These are phyloP conservation scores for Megaleporinus macrocephalus DNA, from an alignment of 2,113 vertebrate genomes.

Conservation along the genomic window DNA sequence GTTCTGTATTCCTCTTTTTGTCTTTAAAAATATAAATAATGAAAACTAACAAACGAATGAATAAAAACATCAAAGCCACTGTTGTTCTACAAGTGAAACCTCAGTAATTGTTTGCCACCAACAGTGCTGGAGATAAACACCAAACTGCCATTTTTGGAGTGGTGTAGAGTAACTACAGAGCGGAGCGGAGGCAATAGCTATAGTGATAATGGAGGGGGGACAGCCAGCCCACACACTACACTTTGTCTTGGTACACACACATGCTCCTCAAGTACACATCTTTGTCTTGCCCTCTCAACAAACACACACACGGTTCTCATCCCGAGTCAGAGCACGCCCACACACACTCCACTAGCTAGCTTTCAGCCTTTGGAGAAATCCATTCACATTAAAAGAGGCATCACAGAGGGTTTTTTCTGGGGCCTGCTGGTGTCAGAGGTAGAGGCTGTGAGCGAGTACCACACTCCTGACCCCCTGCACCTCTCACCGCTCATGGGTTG, in stretches of 20 bases:
- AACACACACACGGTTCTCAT: slow-evolving; percentile 27
- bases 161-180: slow-evolving; percentile 48
- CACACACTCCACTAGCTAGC: slow-evolving; percentile 28
- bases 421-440: slow-evolving; percentile 59
- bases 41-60: no score
- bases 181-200: slow-evolving; percentile 51
- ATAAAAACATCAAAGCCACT: not conserved
- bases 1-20: no score
- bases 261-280: slow-evolving; percentile 17
- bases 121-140: slow-evolving; percentile 34
- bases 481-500: slow-evolving; percentile 16
- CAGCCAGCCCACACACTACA: slow-evolving; percentile 67
- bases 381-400: slow-evolving; percentile 70
- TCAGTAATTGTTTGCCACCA: slow-evolving; percentile 67
- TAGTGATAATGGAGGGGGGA: slow-evolving; percentile 35
- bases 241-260: slow-evolving; percentile 45
- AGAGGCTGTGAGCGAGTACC: slow-evolving; percentile 40
- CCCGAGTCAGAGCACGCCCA: slow-evolving; percentile 22
- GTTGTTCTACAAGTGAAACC: slow-evolving; percentile 26
- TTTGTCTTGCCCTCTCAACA: slow-evolving; percentile 15
- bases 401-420: slow-evolving; percentile 63
- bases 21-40: no score
- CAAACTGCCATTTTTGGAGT: slow-evolving; percentile 51
- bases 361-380: slow-evolving; percentile 65
- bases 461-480: slow-evolving; percentile 37